Base-by-base conservation (phyloP, 2,888 invertebrate genomes). In the Cistogaster globosa region DNA sequence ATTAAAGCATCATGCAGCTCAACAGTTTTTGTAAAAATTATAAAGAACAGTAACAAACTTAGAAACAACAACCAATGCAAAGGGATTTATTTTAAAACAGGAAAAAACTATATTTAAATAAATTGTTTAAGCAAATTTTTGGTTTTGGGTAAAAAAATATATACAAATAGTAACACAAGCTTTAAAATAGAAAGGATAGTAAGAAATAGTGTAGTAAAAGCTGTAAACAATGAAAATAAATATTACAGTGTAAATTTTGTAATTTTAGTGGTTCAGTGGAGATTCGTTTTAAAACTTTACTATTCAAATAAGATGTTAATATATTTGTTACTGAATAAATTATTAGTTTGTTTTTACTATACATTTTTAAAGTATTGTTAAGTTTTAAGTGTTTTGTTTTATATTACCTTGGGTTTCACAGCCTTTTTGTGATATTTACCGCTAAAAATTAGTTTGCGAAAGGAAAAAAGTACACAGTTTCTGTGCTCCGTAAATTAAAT, bases 1-100 rank as follows among this genome's bases (percentile, higher is more conserved):
- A 69, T 69, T 62, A 69, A 81, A 65, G 69, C 84, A 75, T 32
- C 78, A 83, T 80, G 67, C 69, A 67, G 26, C 60, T 69, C 45
- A 78, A 74, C 36, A 14, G 42, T 51, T 72, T 72, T 72, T 72
- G 11, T 38, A 36, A 51, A 62, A 74, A 74, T 45, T 38, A 68
- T 38, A 74, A 62, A 63, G 38, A 16, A 75, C 75, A 78, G 67
- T 67, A 53, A 77, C 55, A 78, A 81, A 85, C 58, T 74, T 77
- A 77, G 68, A 74, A 80, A 82, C 81, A 80, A 84, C 80, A 85
- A 81, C 80, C 74, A 85, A 86, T 82, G 78, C 82, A 82, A 63
- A 42, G 42, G 36, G 26, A 65, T 48, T 71, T 72, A 62, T 42
- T 42, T 42, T 53, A 77, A 80, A 22, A 16, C 38, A 84, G 75